phyloP scores from a whole-genome alignment of 2,888 invertebrate genomes.

The Ectemnius lituratus region DNA sequence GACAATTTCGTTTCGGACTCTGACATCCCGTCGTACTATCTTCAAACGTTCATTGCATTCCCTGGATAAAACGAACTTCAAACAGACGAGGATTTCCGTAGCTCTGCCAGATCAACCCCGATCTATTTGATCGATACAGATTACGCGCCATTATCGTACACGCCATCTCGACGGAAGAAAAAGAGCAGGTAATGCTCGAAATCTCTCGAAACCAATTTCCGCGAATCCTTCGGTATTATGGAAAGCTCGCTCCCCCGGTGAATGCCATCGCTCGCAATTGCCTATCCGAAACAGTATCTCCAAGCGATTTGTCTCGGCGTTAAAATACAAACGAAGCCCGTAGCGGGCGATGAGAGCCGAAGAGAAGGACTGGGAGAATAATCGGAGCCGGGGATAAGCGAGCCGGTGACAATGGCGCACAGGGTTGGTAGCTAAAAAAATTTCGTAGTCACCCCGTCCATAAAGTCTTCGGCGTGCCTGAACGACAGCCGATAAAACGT shows the following conservation, averaged over 20 bases:
- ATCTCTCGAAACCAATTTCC: constrained; percentile 10
- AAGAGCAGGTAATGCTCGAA: constrained; percentile 2
- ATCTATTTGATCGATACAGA: background rate
- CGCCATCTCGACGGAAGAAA: background rate
- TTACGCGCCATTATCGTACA: background rate
- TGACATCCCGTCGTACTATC: too few relatives aligned
- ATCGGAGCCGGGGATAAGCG: constrained; percentile 3
- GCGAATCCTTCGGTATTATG: constrained; percentile 4
- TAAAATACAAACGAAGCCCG: constrained; percentile 1
- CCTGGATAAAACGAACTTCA: background rate
- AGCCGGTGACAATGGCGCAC: background rate
- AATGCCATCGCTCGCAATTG: background rate
- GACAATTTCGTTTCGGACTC: too few relatives aligned
- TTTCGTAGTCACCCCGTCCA: constrained; percentile 42
- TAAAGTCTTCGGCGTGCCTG: constrained; percentile 51
- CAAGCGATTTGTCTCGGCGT: background rate
- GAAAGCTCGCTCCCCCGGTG: background rate
- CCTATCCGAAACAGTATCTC: constrained; percentile 4
- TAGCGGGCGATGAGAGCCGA: background rate
- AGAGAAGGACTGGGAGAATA: background rate
- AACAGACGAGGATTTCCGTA: background rate
- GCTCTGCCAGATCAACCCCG: background rate
- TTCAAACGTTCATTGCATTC: constrained; percentile 16
- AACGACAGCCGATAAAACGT: constrained; percentile 57
- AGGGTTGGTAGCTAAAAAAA: constrained; percentile 42